Conservation (phyloP, 2,113 vertebrate genomes). For the Benthochromis sp. region DNA sequence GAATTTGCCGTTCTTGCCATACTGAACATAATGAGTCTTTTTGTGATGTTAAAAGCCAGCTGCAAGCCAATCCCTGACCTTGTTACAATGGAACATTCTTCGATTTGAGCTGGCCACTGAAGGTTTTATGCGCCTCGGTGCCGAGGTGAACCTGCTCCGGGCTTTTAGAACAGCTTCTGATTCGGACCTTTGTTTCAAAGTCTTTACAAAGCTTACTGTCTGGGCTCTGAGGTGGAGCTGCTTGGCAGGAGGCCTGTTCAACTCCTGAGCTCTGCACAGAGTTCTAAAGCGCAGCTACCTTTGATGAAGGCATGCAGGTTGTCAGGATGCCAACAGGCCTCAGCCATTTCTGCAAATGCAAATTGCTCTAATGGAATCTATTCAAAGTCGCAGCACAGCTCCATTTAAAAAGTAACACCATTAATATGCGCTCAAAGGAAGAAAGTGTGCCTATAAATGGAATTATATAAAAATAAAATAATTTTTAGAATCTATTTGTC, state of each 20-base stretch:
- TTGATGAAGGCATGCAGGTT: conserved; percentile 48
- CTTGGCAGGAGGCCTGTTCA: conserved; percentile 43
- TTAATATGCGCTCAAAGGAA: background rate
- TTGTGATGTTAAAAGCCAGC: background rate
- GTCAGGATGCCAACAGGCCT: conserved; percentile 25
- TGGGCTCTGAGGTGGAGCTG: conserved; percentile 28
- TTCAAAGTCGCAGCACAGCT: background rate
- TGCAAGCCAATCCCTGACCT: background rate
- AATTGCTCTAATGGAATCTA: conserved; percentile 11
- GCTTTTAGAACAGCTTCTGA: conserved; percentile 17
- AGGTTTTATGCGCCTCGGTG: background rate
- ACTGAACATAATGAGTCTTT: background rate
- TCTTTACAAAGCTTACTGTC: conserved; percentile 19
- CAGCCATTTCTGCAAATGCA: background rate
- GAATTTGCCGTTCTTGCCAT: background rate
- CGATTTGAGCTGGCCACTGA: background rate
- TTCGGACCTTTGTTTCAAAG: conserved; percentile 54
- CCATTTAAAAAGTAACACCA: background rate
- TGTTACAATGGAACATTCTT: background rate
- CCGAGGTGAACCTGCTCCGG: conserved; percentile 10
- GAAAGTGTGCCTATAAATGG: background rate
- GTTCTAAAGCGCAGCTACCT: conserved; percentile 36
- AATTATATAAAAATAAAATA: background rate
- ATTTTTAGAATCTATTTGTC: background rate
- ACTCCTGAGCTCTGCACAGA: conserved; percentile 25